Base-by-base conservation (phyloP, 1,140 invertebrate genomes). In the Idris sp. region DNA sequence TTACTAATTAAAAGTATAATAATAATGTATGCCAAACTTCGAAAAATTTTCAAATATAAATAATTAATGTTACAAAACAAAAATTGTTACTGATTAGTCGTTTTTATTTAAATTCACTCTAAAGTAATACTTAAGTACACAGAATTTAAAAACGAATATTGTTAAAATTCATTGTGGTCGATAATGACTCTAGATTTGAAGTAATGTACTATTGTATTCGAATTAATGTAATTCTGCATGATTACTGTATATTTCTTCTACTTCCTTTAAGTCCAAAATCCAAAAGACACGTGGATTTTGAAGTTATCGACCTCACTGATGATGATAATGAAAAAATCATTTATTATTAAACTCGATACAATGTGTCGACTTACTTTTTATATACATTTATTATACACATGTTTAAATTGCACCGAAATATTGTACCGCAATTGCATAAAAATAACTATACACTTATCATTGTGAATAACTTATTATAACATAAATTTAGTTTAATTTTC, bases 291-390 rank as follows among this genome's bases (percentile, higher is more conserved):
- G 26, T 35, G 13, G 2, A 4, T 14, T 31, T 28, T 0, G 30
- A 15, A 26, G 53, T 61, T 68, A 74, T 74, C 51, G 48, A 74
- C 72, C 44, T 62, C 48, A 54, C 61, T 53, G 61, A 54, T 61
- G 28, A 56, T 30, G 68, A 40, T 68, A 31, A n/a, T n/a, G n/a
- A n/a, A n/a, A n/a, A n/a, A 44, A 62, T 62, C 48, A 16, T 56
- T 33, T 75, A 69, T 75, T 56, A 68, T 69, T 51, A 59, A n/a
- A 61, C 15, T 61, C 41, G 59, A 22, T 40, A 67, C 56, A 75
- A 10, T 31, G 48, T 59, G 72, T 11, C 61, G 43, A 64, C 40
- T 75, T 74, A 49, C 35, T 68, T 74, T 68, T 68, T 74, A 68
- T 67, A 67, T 38, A 48, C 30, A 26, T 73, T 65, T 65, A 58